A percentile compares a stretch with the other conserved stretches of the same genome.
These are phyloP conservation scores for Chionodraco myersi DNA, from an alignment of 2,113 vertebrate species.

Conservation along the genomic window DNA sequence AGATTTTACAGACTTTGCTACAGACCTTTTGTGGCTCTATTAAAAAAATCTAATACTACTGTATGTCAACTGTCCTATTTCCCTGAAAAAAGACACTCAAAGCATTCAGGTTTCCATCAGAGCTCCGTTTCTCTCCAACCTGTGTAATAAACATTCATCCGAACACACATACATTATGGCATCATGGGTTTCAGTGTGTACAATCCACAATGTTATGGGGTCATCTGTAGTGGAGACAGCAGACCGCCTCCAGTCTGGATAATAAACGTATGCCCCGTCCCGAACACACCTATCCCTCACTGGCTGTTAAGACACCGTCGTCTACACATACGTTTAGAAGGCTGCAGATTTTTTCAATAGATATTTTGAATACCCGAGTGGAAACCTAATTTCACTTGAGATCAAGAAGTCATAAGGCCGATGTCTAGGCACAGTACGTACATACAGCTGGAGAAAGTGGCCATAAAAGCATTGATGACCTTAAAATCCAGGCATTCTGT, in stretches of 20 bases:
- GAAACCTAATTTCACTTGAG: constrained; percentile 75
- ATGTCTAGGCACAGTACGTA: constrained; percentile 77
- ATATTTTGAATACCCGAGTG: constrained; percentile 66
- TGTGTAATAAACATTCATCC: constrained; percentile 71
- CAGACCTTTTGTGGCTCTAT: constrained; percentile 83
- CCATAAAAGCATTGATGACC: constrained; percentile 60
- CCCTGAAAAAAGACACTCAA: constrained; percentile 81
- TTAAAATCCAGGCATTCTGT: constrained; percentile 69
- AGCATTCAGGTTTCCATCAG: constrained; percentile 66
- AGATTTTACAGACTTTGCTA: constrained; percentile 87
- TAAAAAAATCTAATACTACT: constrained; percentile 78
- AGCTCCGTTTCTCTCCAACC: constrained; percentile 48
- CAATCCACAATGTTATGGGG: constrained; percentile 49
- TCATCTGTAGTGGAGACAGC: constrained; percentile 49
- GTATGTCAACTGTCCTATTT: constrained; percentile 80
- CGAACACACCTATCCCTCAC: constrained; percentile 36
- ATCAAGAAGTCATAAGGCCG: constrained; percentile 74
- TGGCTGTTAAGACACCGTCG: constrained; percentile 18
- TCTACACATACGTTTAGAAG: constrained; percentile 52
- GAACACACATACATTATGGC: constrained; percentile 76
- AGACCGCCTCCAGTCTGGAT: constrained; percentile 32
- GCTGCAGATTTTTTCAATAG: constrained; percentile 63
- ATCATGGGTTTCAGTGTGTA: constrained; percentile 61
- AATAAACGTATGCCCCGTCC: constrained; percentile 26
- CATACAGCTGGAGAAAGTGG: constrained; percentile 69